Percentiles rank a stretch among this genome's conserved stretches.
Conservation (phyloP, 2,888 invertebrate species). For the Furcula furcula region DNA sequence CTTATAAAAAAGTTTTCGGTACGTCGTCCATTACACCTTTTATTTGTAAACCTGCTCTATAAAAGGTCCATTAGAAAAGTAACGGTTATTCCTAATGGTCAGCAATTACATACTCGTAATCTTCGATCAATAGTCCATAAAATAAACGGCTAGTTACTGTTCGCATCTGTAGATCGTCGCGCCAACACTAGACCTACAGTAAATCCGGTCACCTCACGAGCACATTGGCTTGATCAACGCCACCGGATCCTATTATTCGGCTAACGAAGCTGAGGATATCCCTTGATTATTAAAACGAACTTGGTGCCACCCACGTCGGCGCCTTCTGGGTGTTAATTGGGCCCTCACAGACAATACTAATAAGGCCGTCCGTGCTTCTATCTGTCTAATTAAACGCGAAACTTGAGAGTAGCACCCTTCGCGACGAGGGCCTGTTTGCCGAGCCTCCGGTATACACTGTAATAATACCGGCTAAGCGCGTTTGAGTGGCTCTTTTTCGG, state of each 20-base stretch:
- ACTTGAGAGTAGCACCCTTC: slow-evolving; percentile 80
- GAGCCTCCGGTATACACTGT: slow-evolving; percentile 78
- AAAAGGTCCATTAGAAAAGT: slow-evolving; percentile 8
- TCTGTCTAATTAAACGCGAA: slow-evolving; percentile 82
- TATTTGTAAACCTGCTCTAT: background rate
- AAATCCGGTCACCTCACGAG: slow-evolving; percentile 16
- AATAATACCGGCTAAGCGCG: slow-evolving; percentile 81
- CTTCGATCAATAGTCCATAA: slow-evolving; percentile 28
- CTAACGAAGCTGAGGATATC: slow-evolving; percentile 77
- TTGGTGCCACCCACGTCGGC: slow-evolving; percentile 68
- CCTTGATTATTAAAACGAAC: slow-evolving; percentile 80
- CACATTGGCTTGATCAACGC: slow-evolving; percentile 30
- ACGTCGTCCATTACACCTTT: no score
- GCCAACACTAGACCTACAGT: slow-evolving; percentile 9
- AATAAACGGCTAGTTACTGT: slow-evolving; percentile 20
- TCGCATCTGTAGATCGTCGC: slow-evolving; percentile 35
- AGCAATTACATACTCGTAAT: slow-evolving; percentile 8
- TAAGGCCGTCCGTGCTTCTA: slow-evolving; percentile 81
- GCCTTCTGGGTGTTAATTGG: slow-evolving; percentile 79
- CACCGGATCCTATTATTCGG: slow-evolving; percentile 71
- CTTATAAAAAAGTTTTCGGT: no score
- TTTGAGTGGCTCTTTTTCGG: slow-evolving; percentile 81
- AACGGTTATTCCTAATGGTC: slow-evolving; percentile 8
- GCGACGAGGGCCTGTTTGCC: slow-evolving; percentile 76
- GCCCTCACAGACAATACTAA: slow-evolving; percentile 82